Evolutionary conservation across 2,888 invertebrate genomes (phyloP), one percentile per base, ranked within the genome.

Genomic region (Nomada lathburiana): DNA sequence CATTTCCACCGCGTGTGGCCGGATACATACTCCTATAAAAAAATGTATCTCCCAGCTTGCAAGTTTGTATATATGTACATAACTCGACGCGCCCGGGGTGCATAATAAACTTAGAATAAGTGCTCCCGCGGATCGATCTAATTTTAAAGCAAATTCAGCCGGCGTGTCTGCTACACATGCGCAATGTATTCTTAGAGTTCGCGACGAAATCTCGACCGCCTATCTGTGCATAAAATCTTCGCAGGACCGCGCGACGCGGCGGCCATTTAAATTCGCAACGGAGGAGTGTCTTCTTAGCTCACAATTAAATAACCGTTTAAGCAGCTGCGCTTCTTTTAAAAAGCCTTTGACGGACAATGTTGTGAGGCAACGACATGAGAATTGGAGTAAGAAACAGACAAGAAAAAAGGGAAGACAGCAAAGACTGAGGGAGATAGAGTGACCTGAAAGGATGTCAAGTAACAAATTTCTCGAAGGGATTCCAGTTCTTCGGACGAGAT

Each of bases 391-490:
- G 59, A 36, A 50, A 18, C n/a, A n/a, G 69, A 59, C 23, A 47
- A 59, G 36, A 71, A 11, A 23, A 23, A 26, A 36, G 10, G 29
- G n/a, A n/a, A 42, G n/a, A 20, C 20, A 53, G 42, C 63, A 16
- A 23, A 16, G 50, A 67, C 63, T 29, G 26, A 52, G 55, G 11
- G 44, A 50, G 63, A 75, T 47, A 68, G 67, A 67, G 53, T 75
- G 70, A 77, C 73, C 78, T 80, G 36, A 69, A 82, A 72, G 82
- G 79, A 86, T 62, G 86, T 82, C 85, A 70, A 84, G 85, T 86
- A 87, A 82, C 82, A 85, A 82, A 86, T 80, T 82, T 74, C 57
- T 65, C 73, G 65, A 69, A 82, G 87, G 85, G 87, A 78, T 82
- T 80, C 87, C 82, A 82, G 83, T 83, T 83, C 57, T 64, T 44